Evolutionary conservation across 2,888 invertebrate genomes (phyloP).

Genomic region (Caenorhabditis sulstoni): DNA sequence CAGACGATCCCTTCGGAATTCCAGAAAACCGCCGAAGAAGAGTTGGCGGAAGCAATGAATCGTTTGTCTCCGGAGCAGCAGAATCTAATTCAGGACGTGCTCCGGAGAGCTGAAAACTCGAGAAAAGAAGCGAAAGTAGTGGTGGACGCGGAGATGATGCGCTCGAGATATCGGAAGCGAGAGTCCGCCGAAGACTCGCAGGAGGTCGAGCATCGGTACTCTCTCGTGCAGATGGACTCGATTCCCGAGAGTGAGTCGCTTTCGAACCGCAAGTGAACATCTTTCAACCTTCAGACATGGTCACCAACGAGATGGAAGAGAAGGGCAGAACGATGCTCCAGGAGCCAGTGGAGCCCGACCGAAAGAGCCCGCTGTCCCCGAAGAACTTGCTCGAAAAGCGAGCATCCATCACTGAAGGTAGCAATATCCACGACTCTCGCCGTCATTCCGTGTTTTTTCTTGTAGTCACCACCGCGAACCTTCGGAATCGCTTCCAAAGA

Average conservation of each 20-base stretch:
- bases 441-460: neutral
- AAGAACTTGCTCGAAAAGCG: slow-evolving; percentile 23
- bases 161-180: slow-evolving; percentile 41
- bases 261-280: neutral
- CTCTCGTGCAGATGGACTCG: slow-evolving; percentile 76
- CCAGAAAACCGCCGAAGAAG: slow-evolving; percentile 52
- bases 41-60: slow-evolving; percentile 56
- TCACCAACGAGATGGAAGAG: slow-evolving; percentile 57
- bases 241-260: slow-evolving; percentile 73
- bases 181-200: slow-evolving; percentile 44
- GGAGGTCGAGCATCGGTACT: slow-evolving; percentile 50
- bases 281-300: slow-evolving; percentile 26
- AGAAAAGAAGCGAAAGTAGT: slow-evolving; percentile 70
- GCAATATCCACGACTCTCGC: no score
- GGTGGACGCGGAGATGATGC: slow-evolving; percentile 65
- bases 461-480: slow-evolving; percentile 37
- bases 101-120: slow-evolving; percentile 72
- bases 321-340: neutral
- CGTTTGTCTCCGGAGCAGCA: slow-evolving; percentile 51
- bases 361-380: slow-evolving; percentile 1
- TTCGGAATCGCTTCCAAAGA: slow-evolving; percentile 48
- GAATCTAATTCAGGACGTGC: slow-evolving; percentile 46
- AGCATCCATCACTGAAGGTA: slow-evolving; percentile 51
- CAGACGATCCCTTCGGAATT: no score
- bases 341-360: neutral